These are phyloP conservation scores for Dryobota labecula DNA, from an alignment of 2,888 invertebrate genomes.

Conservation along the genomic window DNA sequence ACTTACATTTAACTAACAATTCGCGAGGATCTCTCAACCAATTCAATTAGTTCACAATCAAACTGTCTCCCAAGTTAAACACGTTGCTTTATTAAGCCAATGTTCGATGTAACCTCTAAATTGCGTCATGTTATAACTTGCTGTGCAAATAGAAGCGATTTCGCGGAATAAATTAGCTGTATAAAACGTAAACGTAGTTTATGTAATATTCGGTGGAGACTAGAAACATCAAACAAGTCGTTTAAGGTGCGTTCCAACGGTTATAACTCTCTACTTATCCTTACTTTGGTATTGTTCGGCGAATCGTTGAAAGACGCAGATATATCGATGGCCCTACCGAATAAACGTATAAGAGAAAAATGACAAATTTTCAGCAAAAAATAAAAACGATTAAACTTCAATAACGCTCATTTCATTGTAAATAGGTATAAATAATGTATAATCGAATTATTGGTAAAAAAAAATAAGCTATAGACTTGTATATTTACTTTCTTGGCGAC, in stretches of 20 bases:
- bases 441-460: no score
- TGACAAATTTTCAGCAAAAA: no score
- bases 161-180: slow-evolving; percentile 53
- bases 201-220: slow-evolving; percentile 24
- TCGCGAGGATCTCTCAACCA: background rate
- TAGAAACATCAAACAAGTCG: slow-evolving; percentile 21
- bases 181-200: slow-evolving; percentile 5
- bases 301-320: no score
- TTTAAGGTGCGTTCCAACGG: slow-evolving; percentile 3
- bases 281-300: no score
- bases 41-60: slow-evolving; percentile 38
- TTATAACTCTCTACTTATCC: background rate
- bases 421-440: no score
- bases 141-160: slow-evolving; percentile 28
- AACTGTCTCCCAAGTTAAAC: slow-evolving; percentile 26
- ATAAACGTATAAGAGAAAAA: no score
- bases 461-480: no score
- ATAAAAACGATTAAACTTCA: no score
- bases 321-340: no score
- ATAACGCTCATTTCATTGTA: no score
- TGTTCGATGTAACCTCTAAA: slow-evolving; percentile 47
- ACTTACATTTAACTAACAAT: background rate
- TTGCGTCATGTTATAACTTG: slow-evolving; percentile 54
- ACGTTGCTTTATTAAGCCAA: slow-evolving; percentile 37
- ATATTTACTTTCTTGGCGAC: no score